These are phyloP conservation scores for Nothobranchius kuhntae DNA, from an alignment of 2,113 vertebrate genomes.

Conservation along the genomic window DNA sequence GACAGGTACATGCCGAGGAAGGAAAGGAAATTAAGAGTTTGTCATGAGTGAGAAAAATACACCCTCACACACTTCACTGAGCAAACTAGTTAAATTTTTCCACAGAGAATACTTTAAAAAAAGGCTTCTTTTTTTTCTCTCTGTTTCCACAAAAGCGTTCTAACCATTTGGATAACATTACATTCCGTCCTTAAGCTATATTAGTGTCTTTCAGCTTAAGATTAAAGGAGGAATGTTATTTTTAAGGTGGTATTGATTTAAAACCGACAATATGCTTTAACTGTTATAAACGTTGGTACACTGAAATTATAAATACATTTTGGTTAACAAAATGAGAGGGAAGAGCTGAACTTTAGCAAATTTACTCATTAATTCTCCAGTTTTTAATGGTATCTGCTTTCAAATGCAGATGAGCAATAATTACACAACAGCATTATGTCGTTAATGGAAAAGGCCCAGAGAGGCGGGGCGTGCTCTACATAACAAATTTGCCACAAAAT, in stretches of 20 bases:
- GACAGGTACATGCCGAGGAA: conserved; percentile 46
- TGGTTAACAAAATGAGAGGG: conserved; percentile 20
- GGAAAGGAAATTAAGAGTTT: conserved; percentile 56
- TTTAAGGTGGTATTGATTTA: conserved; percentile 14
- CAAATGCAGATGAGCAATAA: conserved; percentile 56
- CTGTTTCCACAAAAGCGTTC: conserved; percentile 14
- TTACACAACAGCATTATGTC: conserved; percentile 38
- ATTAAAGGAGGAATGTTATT: conserved; percentile 20
- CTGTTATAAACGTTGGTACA: background rate
- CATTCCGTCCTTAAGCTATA: conserved; percentile 46
- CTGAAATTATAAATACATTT: conserved; percentile 3
- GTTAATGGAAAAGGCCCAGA: conserved; percentile 47
- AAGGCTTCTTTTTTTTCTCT: conserved; percentile 19
- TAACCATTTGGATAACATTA: conserved; percentile 37
- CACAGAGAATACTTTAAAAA: conserved; percentile 48
- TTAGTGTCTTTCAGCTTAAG: conserved; percentile 20
- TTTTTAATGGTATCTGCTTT: conserved; percentile 37
- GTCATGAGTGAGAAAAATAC: conserved; percentile 58
- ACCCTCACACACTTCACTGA: conserved; percentile 46
- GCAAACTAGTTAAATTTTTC: conserved; percentile 44
- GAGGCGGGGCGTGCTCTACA: conserved; percentile 38
- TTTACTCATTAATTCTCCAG: conserved; percentile 17
- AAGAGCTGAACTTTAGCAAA: conserved; percentile 9
- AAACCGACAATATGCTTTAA: conserved; percentile 12
- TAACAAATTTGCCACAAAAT: conserved; percentile 19